Conservation (phyloP, 2,113 vertebrate genomes). For the Python bivittatus region DNA sequence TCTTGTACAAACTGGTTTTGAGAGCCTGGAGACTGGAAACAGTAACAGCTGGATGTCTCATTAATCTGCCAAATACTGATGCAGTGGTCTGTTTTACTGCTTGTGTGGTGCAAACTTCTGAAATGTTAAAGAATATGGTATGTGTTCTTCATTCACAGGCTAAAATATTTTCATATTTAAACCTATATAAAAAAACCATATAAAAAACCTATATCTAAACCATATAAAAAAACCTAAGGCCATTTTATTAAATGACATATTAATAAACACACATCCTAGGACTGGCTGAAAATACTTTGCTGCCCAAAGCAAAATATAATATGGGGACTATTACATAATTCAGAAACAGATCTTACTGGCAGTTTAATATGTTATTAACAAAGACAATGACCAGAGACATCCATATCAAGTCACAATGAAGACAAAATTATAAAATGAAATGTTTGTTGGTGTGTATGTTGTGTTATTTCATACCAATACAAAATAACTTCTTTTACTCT, state of each 20-base stretch:
- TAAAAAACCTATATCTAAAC: too few relatives aligned
- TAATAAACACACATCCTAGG: background rate
- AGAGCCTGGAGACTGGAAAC: background rate
- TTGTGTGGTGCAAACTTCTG: background rate
- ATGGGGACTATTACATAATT: background rate
- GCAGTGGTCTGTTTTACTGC: background rate
- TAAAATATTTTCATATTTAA: background rate
- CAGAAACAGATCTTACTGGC: background rate
- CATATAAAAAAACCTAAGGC: background rate
- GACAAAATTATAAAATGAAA: background rate
- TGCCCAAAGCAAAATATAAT: background rate
- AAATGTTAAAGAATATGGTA: background rate
- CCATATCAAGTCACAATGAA: background rate
- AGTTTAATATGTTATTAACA: background rate
- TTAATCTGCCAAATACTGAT: background rate
- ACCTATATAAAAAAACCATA: background rate
- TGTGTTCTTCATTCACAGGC: background rate
- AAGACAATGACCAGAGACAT: background rate
- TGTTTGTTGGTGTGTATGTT: too few relatives aligned
- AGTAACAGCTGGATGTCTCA: background rate
- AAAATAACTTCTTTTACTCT: background rate
- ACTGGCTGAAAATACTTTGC: background rate
- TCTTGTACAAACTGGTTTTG: background rate
- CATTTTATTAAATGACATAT: background rate
- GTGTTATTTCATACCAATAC: background rate